phyloP scores from a whole-genome alignment of 1,140 invertebrate species.

The Bombus breviceps region DNA sequence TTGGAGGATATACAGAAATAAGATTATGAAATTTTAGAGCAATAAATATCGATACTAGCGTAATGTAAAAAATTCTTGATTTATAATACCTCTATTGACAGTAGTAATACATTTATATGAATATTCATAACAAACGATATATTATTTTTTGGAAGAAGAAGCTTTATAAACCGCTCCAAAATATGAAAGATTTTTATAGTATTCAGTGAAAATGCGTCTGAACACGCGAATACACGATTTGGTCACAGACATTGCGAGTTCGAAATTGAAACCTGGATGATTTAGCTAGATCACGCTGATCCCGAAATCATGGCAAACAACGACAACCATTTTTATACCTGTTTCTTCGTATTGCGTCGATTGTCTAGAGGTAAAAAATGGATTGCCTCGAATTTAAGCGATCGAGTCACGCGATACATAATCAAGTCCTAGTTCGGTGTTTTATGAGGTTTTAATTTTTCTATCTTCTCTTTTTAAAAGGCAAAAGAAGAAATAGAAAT shows the following conservation, averaged over 20 bases:
- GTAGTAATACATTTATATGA: background rate
- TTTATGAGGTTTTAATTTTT: background rate
- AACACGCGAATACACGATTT: background rate
- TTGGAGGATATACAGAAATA: no score
- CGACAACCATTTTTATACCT: conserved; percentile 8
- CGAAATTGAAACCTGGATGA: background rate
- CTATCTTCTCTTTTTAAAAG: background rate
- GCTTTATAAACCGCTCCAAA: no score
- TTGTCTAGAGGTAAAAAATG: background rate
- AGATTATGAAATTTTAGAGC: no score
- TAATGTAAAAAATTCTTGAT: no score
- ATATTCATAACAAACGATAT: background rate
- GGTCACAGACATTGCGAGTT: background rate
- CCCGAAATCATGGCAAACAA: background rate
- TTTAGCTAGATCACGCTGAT: background rate
- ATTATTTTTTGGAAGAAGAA: background rate
- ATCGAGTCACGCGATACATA: conserved; percentile 25
- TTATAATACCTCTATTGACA: no score
- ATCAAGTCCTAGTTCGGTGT: conserved; percentile 2
- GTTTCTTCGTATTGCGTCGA: background rate
- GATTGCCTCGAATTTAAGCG: conserved; percentile 7
- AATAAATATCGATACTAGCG: no score
- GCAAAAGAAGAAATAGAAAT: no score
- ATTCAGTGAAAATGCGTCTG: background rate
- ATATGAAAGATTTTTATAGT: no score